Conservation (phyloP, 2,888 invertebrate genomes). For the Mystacides longicornis region DNA sequence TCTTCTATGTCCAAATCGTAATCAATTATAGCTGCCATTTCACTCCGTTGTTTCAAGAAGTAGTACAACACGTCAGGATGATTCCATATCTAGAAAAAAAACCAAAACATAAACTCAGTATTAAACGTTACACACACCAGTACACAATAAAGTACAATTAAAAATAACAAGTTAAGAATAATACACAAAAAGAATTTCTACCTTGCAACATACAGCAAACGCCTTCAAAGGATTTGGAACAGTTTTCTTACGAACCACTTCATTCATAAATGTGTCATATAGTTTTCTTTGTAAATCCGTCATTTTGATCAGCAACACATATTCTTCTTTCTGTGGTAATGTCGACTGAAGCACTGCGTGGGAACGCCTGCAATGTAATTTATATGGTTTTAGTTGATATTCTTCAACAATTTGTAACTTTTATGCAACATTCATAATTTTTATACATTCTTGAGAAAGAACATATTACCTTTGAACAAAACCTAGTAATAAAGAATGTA, state of each 20-base stretch:
- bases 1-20: constrained; percentile 78
- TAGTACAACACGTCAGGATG: constrained; percentile 89
- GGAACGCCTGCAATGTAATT: constrained; percentile 67
- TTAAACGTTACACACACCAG: background rate
- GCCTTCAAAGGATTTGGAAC: constrained; percentile 95
- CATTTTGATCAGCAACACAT: constrained; percentile 85
- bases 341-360: constrained; percentile 89
- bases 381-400: too few relatives aligned
- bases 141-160: background rate
- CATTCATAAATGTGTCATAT: constrained; percentile 91
- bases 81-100: constrained; percentile 69
- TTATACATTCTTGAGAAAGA: background rate
- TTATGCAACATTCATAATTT: background rate
- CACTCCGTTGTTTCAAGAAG: constrained; percentile 74
- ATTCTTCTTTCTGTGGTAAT: constrained; percentile 90
- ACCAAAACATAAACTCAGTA: background rate
- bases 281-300: constrained; percentile 83
- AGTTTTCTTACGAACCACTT: constrained; percentile 75
- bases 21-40: constrained; percentile 62
- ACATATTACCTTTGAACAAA: constrained; percentile 91
- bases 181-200: constrained; percentile 29
- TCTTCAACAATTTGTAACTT: too few relatives aligned
- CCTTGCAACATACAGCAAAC: constrained; percentile 97
- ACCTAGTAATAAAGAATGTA: constrained; percentile 89
- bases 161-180: background rate